These are phyloP conservation scores for Ailuropoda melanoleuca DNA, from an alignment of 2,113 vertebrate genomes.

Conservation along the genomic window DNA sequence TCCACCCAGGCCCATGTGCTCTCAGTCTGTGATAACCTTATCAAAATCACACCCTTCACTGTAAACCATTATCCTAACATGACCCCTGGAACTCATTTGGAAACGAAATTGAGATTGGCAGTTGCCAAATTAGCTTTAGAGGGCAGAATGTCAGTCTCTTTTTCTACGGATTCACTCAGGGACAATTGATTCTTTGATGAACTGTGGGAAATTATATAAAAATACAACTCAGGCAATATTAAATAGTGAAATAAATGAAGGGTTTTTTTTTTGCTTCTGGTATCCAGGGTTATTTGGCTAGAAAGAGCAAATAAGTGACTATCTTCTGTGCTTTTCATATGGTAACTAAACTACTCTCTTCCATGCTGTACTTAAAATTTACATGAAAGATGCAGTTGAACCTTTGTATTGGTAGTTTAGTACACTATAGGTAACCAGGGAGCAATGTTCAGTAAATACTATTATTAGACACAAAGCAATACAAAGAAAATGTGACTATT, in stretches of 20 bases:
- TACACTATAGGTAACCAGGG: background rate
- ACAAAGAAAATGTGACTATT: background rate
- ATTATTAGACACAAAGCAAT: background rate
- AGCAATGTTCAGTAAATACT: conserved; percentile 34
- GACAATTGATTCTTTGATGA: conserved; percentile 11
- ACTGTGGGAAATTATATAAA: background rate
- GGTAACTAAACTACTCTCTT: background rate
- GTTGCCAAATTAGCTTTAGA: conserved; percentile 43
- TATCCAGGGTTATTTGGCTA: background rate
- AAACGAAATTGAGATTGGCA: background rate
- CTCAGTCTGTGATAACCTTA: background rate
- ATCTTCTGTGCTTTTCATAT: background rate
- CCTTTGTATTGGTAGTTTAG: background rate
- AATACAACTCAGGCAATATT: background rate
- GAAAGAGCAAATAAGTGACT: conserved; percentile 13
- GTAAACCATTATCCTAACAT: background rate
- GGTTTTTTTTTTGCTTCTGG: background rate
- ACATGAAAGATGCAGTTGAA: conserved; percentile 33
- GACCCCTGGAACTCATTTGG: background rate
- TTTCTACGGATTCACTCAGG: background rate
- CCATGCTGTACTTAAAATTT: conserved; percentile 51
- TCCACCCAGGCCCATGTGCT: background rate
- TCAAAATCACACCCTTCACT: background rate
- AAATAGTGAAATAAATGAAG: background rate
- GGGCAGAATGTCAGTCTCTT: background rate